Conservation (phyloP, 2,797 vertebrate species). For the Bufotes viridis region DNA sequence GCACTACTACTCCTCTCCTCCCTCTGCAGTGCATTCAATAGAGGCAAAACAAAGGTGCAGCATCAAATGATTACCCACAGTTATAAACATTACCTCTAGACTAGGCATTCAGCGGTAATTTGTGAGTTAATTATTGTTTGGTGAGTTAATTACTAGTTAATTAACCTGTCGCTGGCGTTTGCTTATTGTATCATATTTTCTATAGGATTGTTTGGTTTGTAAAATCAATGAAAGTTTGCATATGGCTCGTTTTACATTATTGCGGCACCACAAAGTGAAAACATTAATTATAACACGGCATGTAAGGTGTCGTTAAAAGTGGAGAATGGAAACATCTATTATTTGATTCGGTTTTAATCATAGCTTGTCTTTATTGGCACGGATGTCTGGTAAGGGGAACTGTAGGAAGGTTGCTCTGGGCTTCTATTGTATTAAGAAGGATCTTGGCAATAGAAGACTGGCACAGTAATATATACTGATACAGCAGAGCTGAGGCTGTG, state of each 20-base stretch:
- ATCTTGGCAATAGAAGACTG: not conserved
- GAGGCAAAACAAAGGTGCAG: slow-evolving; percentile 13
- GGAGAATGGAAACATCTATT: not conserved
- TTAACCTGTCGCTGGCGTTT: slow-evolving; percentile 7
- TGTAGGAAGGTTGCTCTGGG: not conserved
- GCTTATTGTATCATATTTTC: not conserved
- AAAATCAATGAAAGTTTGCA: not conserved
- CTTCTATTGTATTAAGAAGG: not conserved
- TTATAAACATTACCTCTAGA: slow-evolving; percentile 19
- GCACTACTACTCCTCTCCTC: not conserved
- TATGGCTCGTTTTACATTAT: not conserved
- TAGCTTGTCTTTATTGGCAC: slow-evolving; percentile 18
- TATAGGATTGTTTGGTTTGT: not conserved
- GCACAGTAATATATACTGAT: not conserved
- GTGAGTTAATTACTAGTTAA: slow-evolving; percentile 26
- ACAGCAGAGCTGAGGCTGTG: not conserved
- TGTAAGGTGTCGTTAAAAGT: not conserved
- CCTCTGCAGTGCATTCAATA: not conserved
- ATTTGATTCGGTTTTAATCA: not conserved
- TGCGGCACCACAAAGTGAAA: not conserved
- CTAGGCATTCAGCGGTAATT: not conserved
- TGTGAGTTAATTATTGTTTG: slow-evolving; percentile 30
- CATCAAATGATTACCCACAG: slow-evolving; percentile 14
- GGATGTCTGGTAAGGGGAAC: not conserved
- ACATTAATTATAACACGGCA: not conserved